Evolutionary conservation across 2,113 vertebrate species (phyloP), one percentile per base, ranked within the genome.

Genomic region (Rafetus swinhoei): DNA sequence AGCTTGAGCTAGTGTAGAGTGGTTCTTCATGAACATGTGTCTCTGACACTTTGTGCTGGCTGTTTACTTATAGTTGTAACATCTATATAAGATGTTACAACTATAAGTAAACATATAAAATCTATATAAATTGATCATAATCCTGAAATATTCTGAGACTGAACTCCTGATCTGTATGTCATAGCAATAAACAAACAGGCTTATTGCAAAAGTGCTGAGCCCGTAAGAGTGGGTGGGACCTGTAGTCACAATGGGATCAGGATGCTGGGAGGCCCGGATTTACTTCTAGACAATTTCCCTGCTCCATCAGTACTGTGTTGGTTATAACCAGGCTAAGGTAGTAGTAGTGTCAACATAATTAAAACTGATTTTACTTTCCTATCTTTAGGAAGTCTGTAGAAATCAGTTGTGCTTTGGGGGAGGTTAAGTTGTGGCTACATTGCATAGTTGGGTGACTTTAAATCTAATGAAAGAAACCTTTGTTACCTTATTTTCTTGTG

Each of bases 401-500:
- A 87, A 1, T 9, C 11, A 52, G 54, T 86, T 11, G 16, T 85
- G 77, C n/a, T 82, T 91, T 5, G 19, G 21, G 14, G 25, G 24
- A 6, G 81, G 35, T 69, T 77, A 56, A 60, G 1, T 9, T 85
- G 80, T 1, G 2, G 35, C 82, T 85, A 14, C 87, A 22, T 88
- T 91, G 77, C 5, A 0, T 88, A 72, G 72, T 50, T 6, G 54
- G 35, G 21, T 0, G 0, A 72, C 56, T 19, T 89, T 57, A 89
- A 89, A 56, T 11, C 35, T 84, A 82, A 82, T 27, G 18, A 89
- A 69, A 79, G 19, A 72, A 85, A 72, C 29, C 83, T 95, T 65
- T 86, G 77, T 87, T 89, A 32, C 55, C 84, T 94, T 91, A 8
- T 94, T 90, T 93, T 92, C 87, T 80, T 59, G 87, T 21, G 24